Evolutionary conservation across 2,888 invertebrate species (phyloP).

Genomic region (Rhamnusium bicolor): DNA sequence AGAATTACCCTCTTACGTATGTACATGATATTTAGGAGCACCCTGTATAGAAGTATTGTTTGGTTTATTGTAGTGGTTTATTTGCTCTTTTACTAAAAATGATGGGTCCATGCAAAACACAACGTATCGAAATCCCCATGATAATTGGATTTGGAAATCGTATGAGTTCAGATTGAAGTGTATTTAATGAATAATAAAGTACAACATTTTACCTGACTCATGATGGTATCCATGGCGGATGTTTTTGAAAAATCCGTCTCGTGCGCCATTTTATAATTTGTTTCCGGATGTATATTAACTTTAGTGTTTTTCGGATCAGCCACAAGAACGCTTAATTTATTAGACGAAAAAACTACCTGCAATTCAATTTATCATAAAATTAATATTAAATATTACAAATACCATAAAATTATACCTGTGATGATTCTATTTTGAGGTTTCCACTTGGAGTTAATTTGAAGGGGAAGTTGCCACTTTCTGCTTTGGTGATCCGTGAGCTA

Average conservation of each 20-base stretch:
- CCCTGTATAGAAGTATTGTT: too few relatives aligned
- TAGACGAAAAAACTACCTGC: constrained; percentile 80
- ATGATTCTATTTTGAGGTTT: constrained; percentile 79
- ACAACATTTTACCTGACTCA: constrained; percentile 60
- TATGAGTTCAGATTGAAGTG: too few relatives aligned
- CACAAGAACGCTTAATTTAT: constrained; percentile 79
- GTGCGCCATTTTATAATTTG: constrained; percentile 48
- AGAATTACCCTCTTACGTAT: too few relatives aligned
- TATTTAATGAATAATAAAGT: not conserved
- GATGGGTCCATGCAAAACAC: too few relatives aligned
- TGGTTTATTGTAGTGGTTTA: too few relatives aligned
- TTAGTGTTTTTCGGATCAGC: constrained; percentile 79
- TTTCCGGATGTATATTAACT: constrained; percentile 74
- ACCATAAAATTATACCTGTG: constrained; percentile 70
- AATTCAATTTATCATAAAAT: constrained; percentile 38
- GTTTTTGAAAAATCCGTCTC: constrained; percentile 56
- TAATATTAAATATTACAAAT: too few relatives aligned
- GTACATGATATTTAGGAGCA: too few relatives aligned
- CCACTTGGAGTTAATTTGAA: constrained; percentile 81
- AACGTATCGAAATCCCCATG: too few relatives aligned
- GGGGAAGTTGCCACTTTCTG: constrained; percentile 72
- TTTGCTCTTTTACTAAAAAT: too few relatives aligned
- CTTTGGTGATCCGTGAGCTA: constrained; percentile 52
- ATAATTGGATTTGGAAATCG: too few relatives aligned
- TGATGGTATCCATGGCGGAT: constrained; percentile 63